These are phyloP conservation scores for Muscicapa comitata DNA, from an alignment of 2,797 vertebrate genomes.

Conservation along the genomic window DNA sequence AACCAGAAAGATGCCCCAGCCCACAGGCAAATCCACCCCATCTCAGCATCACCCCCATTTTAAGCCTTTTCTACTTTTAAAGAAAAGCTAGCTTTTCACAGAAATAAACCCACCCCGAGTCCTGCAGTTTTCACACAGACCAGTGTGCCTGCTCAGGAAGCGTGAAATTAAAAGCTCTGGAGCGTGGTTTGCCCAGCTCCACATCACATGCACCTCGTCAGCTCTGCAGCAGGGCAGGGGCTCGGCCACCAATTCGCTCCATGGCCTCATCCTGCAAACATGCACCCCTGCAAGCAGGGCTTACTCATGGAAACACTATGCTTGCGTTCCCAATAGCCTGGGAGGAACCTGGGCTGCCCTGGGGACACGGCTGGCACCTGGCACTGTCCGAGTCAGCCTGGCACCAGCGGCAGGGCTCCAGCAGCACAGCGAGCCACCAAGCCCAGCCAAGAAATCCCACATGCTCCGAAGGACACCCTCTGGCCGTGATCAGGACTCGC, in stretches of 20 bases:
- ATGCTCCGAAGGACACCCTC: constrained; percentile 27
- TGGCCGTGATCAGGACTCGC: background rate
- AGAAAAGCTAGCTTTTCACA: background rate
- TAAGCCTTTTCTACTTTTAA: background rate
- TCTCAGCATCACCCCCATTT: background rate
- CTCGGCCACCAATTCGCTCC: background rate
- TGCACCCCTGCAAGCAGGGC: background rate
- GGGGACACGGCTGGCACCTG: constrained; percentile 15
- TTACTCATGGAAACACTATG: constrained; percentile 67
- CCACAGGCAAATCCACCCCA: background rate
- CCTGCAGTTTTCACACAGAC: background rate
- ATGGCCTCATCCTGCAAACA: constrained; percentile 61
- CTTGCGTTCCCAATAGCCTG: background rate
- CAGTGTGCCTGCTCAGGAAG: background rate
- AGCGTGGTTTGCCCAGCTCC: background rate
- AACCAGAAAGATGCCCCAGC: background rate
- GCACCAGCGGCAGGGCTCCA: background rate
- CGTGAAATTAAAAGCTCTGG: constrained; percentile 30
- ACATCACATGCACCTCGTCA: background rate
- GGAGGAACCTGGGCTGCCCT: constrained; percentile 1
- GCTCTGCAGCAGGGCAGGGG: background rate
- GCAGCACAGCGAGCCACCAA: background rate
- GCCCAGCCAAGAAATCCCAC: background rate
- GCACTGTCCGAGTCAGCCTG: background rate
- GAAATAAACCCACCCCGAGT: background rate